Conservation (phyloP, 2,113 vertebrate genomes). For the Bubo scandiacus region DNA sequence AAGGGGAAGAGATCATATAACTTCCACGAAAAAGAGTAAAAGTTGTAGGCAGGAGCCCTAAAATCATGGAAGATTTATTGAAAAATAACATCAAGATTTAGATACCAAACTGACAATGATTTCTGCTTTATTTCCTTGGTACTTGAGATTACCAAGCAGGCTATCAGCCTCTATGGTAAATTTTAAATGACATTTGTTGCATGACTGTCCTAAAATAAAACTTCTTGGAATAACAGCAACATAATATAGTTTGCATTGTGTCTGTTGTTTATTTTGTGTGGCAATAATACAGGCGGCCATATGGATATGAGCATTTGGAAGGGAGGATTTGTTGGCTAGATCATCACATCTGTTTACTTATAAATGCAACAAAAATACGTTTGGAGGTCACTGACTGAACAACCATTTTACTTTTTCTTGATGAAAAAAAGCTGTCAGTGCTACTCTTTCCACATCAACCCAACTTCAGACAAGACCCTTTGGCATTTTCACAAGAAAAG, state of each 20-base stretch:
- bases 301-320: slow-evolving; percentile 62
- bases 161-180: neutral
- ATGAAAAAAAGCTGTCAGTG: neutral
- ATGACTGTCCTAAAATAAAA: slow-evolving; percentile 20
- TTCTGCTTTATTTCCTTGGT: neutral
- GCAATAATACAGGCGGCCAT: slow-evolving; percentile 43
- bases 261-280: slow-evolving; percentile 37
- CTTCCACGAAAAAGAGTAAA: neutral
- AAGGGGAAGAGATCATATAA: neutral
- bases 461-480: neutral
- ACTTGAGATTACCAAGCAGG: neutral
- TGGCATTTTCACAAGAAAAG: neutral
- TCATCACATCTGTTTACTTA: slow-evolving; percentile 64
- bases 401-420: neutral
- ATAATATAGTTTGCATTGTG: neutral
- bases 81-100: neutral
- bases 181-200: neutral
- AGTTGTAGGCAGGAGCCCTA: neutral
- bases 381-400: slow-evolving; percentile 46
- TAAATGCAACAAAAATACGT: slow-evolving; percentile 50
- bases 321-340: slow-evolving; percentile 62
- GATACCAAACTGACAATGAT: neutral
- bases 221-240: neutral
- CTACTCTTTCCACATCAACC: neutral
- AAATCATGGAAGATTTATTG: neutral